Conservation (phyloP, 1,140 invertebrate genomes). For the Papilio helenus region DNA sequence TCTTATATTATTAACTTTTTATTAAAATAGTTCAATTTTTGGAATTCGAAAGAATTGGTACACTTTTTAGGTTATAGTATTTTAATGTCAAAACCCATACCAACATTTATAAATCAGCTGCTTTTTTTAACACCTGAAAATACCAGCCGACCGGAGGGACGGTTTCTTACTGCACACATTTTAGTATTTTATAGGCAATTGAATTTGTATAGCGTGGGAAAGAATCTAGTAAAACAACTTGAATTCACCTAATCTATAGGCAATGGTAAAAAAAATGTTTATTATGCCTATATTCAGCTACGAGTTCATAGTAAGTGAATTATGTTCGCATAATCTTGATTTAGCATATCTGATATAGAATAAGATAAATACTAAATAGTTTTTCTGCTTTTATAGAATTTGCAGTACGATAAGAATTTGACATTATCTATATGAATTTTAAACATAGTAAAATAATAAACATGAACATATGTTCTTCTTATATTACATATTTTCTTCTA, state of each 20-base stretch:
- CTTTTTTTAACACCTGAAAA: no score
- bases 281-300: neutral
- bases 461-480: no score
- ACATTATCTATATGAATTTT: neutral
- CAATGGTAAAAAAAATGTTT: neutral
- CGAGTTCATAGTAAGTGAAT: neutral
- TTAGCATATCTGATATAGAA: neutral
- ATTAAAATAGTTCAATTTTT: no score
- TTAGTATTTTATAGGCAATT: no score
- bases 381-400: conserved; percentile 5
- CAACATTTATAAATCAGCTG: no score
- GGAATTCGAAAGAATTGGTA: no score
- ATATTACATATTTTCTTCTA: no score
- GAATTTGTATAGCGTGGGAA: neutral
- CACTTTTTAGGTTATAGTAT: no score
- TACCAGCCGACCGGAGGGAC: no score
- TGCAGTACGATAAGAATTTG: neutral
- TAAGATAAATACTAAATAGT: neutral
- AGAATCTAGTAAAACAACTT: neutral
- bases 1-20: neutral
- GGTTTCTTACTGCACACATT: no score
- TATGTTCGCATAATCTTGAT: neutral
- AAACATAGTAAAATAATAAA: no score
- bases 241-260: neutral
- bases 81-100: no score